A percentile compares a stretch with the other conserved stretches of the same genome.
Evolutionary conservation across 2,888 invertebrate species (phyloP).

Genomic region (Phyllotreta striolata): DNA sequence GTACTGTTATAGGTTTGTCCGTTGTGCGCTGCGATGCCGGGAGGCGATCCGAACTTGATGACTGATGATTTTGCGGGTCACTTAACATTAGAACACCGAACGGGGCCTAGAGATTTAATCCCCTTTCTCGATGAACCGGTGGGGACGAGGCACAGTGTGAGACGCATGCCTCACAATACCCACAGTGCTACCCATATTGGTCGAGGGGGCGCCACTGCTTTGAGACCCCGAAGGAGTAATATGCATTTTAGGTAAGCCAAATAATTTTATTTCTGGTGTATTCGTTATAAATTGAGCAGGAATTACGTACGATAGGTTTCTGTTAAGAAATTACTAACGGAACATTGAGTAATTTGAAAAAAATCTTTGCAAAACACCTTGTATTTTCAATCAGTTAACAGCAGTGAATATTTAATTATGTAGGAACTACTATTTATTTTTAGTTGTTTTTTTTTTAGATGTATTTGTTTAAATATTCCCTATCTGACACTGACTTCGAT

Average conservation of each 20-base stretch:
- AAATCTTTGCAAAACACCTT: too few species aligned
- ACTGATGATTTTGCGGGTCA: conserved; percentile 98
- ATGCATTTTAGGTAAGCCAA: conserved; percentile 85
- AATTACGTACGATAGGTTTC: too few species aligned
- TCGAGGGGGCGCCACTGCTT: conserved; percentile 54
- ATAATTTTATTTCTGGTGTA: not conserved
- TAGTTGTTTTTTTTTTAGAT: too few species aligned
- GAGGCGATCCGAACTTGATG: conserved; percentile 96
- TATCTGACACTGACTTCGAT: too few species aligned
- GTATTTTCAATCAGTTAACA: too few species aligned
- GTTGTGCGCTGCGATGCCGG: conserved; percentile 94
- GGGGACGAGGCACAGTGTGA: conserved; percentile 64
- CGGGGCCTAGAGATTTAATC: conserved; percentile 83
- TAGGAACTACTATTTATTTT: too few species aligned
- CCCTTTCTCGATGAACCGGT: conserved; percentile 93
- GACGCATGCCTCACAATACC: conserved; percentile 59
- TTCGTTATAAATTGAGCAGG: not conserved
- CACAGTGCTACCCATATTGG: conserved; percentile 51
- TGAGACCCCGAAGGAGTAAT: conserved; percentile 84
- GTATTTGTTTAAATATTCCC: too few species aligned
- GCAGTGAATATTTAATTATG: too few species aligned
- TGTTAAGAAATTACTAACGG: too few species aligned
- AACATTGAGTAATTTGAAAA: too few species aligned
- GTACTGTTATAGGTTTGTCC: conserved; percentile 83
- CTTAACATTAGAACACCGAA: conserved; percentile 91